Conservation (phyloP, 2,797 vertebrate genomes). For the Odontamblyopus lacepedii region DNA sequence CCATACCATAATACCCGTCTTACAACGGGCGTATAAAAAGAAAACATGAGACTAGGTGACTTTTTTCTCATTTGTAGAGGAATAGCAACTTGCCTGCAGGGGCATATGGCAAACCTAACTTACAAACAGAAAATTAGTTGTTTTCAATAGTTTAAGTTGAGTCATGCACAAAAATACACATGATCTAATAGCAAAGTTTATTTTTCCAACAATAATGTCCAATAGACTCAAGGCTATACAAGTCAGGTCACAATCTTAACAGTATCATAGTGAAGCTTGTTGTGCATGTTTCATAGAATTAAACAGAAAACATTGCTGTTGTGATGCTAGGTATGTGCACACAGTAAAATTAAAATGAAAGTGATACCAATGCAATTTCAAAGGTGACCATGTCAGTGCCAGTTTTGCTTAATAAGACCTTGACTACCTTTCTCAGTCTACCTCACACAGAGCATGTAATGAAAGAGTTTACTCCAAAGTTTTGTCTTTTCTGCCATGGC, state of each 20-base stretch:
- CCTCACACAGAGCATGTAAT: neutral
- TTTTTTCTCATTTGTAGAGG: too few relatives aligned
- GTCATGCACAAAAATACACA: constrained; percentile 5
- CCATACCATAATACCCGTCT: too few relatives aligned
- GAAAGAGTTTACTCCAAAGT: neutral
- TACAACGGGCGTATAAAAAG: too few relatives aligned
- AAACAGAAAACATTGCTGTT: constrained; percentile 2
- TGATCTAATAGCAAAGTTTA: constrained; percentile 46
- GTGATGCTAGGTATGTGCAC: constrained; percentile 12
- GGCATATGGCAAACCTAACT: too few relatives aligned
- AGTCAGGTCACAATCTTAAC: constrained; percentile 47
- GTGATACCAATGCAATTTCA: neutral
- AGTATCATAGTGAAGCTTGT: neutral
- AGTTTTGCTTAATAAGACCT: neutral
- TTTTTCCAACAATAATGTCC: constrained; percentile 61
- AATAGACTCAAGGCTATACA: constrained; percentile 37
- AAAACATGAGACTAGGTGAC: too few relatives aligned
- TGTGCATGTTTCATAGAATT: neutral
- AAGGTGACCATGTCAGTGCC: neutral
- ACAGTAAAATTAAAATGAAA: constrained; percentile 8
- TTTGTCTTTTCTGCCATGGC: constrained; percentile 15
- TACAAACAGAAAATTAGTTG: too few relatives aligned
- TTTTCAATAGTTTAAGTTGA: neutral
- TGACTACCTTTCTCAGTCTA: neutral
- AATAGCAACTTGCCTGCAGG: too few relatives aligned